Conservation (phyloP, 2,113 vertebrate species). For the Tupaia tana region DNA sequence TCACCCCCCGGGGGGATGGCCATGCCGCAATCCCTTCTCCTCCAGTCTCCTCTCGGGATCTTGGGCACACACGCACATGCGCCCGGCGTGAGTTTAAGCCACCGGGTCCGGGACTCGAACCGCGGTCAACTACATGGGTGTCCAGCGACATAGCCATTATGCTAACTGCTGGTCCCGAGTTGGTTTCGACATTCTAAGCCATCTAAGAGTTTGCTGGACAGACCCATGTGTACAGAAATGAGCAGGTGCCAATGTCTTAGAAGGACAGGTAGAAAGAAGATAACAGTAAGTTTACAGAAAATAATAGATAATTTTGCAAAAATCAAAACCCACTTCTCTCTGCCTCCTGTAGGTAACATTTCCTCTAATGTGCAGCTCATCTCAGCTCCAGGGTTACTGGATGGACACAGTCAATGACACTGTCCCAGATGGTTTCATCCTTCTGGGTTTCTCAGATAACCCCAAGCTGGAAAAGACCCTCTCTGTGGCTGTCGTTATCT, state of each 20-base stretch:
- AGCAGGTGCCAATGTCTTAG: not conserved
- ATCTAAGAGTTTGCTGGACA: not conserved
- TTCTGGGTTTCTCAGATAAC: slow-evolving; percentile 12
- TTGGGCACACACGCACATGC: too few relatives aligned
- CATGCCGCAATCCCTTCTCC: too few relatives aligned
- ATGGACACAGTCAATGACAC: not conserved
- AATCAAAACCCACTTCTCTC: not conserved
- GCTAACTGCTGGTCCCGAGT: too few relatives aligned
- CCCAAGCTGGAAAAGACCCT: slow-evolving; percentile 33
- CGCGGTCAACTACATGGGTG: too few relatives aligned
- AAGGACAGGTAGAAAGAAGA: not conserved
- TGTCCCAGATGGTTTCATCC: not conserved
- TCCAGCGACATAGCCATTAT: too few relatives aligned
- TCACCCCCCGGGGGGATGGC: too few relatives aligned
- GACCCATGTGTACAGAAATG: not conserved
- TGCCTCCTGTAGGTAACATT: not conserved
- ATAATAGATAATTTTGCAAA: not conserved
- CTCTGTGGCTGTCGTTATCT: not conserved
- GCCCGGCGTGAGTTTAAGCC: too few relatives aligned
- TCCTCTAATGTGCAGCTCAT: not conserved
- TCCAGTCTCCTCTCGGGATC: too few relatives aligned
- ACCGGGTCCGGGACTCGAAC: too few relatives aligned
- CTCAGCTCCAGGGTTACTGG: not conserved
- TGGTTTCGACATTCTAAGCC: not conserved
- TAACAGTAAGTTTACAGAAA: not conserved